phyloP scores from a whole-genome alignment of 2,888 invertebrate genomes.

The Epiblema foenella region DNA sequence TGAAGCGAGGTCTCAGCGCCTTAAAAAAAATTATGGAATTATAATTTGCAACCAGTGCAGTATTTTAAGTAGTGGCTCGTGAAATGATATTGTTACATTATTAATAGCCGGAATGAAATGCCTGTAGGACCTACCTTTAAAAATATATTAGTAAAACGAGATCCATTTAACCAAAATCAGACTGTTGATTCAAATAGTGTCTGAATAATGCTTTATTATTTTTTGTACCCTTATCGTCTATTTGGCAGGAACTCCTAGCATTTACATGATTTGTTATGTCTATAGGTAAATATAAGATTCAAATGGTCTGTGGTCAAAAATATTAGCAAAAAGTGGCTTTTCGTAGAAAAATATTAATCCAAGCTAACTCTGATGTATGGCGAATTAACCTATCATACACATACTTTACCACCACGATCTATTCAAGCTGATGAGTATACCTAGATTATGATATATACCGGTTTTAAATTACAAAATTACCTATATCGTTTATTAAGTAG shows the following conservation, averaged over 20 bases:
- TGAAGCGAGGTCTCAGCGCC: no score
- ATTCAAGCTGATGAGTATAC: conserved; percentile 10
- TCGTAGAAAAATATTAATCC: conserved; percentile 40
- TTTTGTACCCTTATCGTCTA: conserved; percentile 33
- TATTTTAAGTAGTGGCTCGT: no score
- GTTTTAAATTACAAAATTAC: neutral
- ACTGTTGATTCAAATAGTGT: conserved; percentile 1
- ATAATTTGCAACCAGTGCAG: neutral
- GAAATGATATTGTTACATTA: no score
- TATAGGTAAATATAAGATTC: conserved; percentile 35
- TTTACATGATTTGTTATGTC: no score
- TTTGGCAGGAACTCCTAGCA: conserved; percentile 43
- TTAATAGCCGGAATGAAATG: no score
- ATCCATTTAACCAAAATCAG: neutral
- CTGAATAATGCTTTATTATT: conserved; percentile 11
- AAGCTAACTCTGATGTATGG: conserved; percentile 38
- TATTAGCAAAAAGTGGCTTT: conserved; percentile 35
- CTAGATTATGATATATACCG: no score
- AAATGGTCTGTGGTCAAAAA: conserved; percentile 39
- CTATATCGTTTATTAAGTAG: neutral
- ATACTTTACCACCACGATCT: neutral
- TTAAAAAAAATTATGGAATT: neutral
- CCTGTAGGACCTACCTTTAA: no score
- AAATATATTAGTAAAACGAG: neutral
- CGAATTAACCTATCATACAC: conserved; percentile 21